Conservation (phyloP, 2,113 vertebrate genomes). For the Coreoperca whiteheadi region DNA sequence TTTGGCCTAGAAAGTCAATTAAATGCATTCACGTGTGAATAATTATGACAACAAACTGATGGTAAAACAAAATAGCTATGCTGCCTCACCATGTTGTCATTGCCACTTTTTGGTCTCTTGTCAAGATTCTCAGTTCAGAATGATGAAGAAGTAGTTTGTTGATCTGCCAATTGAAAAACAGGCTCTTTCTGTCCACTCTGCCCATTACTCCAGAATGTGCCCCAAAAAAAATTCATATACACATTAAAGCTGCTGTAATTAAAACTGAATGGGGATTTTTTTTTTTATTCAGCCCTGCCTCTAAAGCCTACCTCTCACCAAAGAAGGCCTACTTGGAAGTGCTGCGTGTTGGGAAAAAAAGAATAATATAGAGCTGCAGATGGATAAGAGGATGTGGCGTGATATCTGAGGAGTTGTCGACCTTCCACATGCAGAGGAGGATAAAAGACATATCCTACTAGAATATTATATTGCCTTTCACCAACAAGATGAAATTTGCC, state of each 20-base stretch:
- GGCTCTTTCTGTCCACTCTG: not conserved
- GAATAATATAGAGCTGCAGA: not conserved
- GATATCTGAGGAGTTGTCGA: not conserved
- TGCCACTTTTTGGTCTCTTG: slow-evolving; percentile 29
- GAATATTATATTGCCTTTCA: too few species aligned
- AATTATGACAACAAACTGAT: slow-evolving; percentile 49
- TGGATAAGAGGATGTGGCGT: not conserved
- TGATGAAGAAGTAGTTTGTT: slow-evolving; percentile 24
- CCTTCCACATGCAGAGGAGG: not conserved
- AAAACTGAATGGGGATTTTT: not conserved
- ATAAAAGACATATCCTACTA: not conserved
- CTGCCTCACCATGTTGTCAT: slow-evolving; percentile 32
- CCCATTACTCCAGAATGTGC: slow-evolving; percentile 2
- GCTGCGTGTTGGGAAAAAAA: not conserved
- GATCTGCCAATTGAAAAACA: slow-evolving; percentile 33
- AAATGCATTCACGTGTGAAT: slow-evolving; percentile 53
- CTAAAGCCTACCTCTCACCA: not conserved
- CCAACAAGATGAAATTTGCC: too few species aligned
- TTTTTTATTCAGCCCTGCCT: not conserved
- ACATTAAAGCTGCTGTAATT: slow-evolving; percentile 18
- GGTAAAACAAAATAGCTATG: slow-evolving; percentile 26
- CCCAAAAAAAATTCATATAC: not conserved
- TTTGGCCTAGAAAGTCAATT: slow-evolving; percentile 64
- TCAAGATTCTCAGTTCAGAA: slow-evolving; percentile 31
- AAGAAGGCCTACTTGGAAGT: not conserved